Evolutionary conservation across 2,888 invertebrate genomes (phyloP).

Genomic region (Helicoverpa assulta): DNA sequence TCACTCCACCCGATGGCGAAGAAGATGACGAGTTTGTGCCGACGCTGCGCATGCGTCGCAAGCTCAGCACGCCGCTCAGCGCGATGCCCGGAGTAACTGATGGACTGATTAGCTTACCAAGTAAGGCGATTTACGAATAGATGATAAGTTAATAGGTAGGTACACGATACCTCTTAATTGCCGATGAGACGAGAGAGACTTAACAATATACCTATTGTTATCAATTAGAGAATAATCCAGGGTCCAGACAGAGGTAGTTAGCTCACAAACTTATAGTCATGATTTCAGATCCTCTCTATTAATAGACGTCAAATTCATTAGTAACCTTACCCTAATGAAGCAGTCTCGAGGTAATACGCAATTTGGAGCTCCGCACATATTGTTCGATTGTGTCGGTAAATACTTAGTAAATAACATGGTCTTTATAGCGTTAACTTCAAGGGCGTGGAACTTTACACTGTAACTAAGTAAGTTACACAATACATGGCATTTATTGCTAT

Average conservation of each 20-base stretch:
- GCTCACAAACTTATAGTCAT: not conserved
- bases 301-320: not conserved
- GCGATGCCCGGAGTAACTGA: constrained; percentile 76
- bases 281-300: not conserved
- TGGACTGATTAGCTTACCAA: constrained; percentile 69
- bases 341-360: constrained; percentile 1
- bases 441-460: not conserved
- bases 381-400: not conserved
- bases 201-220: not conserved
- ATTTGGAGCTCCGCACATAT: not conserved
- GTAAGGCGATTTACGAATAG: constrained; percentile 55
- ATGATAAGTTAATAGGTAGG: not conserved
- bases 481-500: not conserved
- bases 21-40: constrained; percentile 84
- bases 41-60: constrained; percentile 79
- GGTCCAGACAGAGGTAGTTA: not conserved
- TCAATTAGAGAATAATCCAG: not conserved
- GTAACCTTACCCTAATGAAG: constrained; percentile 1
- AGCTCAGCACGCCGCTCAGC: constrained; percentile 84
- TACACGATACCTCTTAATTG: not conserved
- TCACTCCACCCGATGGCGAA: constrained; percentile 86
- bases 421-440: not conserved
- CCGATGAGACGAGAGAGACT: not conserved
- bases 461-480: not conserved
- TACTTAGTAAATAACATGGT: not conserved